phyloP scores from a whole-genome alignment of 2,888 invertebrate genomes.

The Ernsta delagoae region DNA sequence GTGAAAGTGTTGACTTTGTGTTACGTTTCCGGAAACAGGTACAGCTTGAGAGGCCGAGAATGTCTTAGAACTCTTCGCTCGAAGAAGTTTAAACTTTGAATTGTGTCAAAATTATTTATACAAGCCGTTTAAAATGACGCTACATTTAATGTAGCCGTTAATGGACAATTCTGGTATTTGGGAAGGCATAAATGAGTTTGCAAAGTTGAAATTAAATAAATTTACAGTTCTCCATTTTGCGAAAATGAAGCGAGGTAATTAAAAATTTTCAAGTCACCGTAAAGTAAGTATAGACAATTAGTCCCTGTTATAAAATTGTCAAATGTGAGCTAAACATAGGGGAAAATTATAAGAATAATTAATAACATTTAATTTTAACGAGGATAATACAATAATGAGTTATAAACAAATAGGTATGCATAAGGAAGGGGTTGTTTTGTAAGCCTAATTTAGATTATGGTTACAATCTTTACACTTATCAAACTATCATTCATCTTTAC shows the following conservation, averaged over 20 bases:
- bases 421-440: too few species aligned
- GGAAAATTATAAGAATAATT: too few species aligned
- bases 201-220: neutral
- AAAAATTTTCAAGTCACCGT: neutral
- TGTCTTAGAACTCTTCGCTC: neutral
- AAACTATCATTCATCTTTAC: too few species aligned
- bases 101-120: neutral
- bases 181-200: neutral
- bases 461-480: too few species aligned
- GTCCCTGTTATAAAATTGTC: too few species aligned
- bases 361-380: too few species aligned
- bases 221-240: neutral
- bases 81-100: neutral
- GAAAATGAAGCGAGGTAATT: neutral
- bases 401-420: too few species aligned
- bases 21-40: neutral
- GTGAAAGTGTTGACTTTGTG: constrained; percentile 9
- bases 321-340: too few species aligned
- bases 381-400: too few species aligned
- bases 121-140: neutral
- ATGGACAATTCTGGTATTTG: neutral
- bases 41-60: neutral
- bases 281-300: neutral
- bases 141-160: neutral
- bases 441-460: too few species aligned